A percentile compares a stretch with the other conserved stretches of the same genome.
These are phyloP conservation scores for Carcina quercana DNA, from an alignment of 2,888 invertebrate species.

Conservation along the genomic window DNA sequence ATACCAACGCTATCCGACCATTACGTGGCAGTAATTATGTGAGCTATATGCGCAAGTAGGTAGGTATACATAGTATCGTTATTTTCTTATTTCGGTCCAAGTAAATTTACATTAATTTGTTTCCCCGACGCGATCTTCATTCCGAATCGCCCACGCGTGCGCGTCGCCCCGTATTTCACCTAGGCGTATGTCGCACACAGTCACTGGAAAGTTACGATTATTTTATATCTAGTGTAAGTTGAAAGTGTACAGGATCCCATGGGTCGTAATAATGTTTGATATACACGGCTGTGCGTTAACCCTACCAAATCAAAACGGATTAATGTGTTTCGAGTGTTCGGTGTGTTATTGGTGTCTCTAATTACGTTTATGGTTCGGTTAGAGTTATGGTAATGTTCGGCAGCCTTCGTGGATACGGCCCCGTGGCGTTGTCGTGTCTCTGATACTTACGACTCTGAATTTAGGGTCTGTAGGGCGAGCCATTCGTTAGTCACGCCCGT, in stretches of 20 bases:
- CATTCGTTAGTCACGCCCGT: conserved; percentile 73
- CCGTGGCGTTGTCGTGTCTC: conserved; percentile 45
- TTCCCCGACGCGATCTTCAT: conserved; percentile 33
- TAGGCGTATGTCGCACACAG: conserved; percentile 29
- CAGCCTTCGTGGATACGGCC: conserved; percentile 52
- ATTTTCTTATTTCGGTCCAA: conserved; percentile 17
- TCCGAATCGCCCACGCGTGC: conserved; percentile 35
- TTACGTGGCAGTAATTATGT: conserved; percentile 13
- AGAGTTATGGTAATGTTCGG: conserved; percentile 68
- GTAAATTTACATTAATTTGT: conserved; percentile 31
- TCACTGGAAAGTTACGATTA: conserved; percentile 36
- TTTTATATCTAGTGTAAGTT: conserved; percentile 37
- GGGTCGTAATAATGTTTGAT: conserved; percentile 43
- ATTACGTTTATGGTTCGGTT: conserved; percentile 61
- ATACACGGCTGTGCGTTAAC: conserved; percentile 47
- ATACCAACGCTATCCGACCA: conserved; percentile 12
- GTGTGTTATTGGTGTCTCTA: conserved; percentile 64
- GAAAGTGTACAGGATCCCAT: conserved; percentile 41
- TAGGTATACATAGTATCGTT: conserved; percentile 11
- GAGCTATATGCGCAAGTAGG: conserved; percentile 13
- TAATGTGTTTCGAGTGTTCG: conserved; percentile 62
- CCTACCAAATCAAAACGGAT: conserved; percentile 58
- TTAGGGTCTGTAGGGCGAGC: conserved; percentile 74
- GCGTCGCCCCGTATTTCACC: conserved; percentile 32
- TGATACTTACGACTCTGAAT: conserved; percentile 74